Evolutionary conservation across 1,140 invertebrate species (phyloP), one percentile per base, ranked within the genome.

Genomic region (Popillia japonica): DNA sequence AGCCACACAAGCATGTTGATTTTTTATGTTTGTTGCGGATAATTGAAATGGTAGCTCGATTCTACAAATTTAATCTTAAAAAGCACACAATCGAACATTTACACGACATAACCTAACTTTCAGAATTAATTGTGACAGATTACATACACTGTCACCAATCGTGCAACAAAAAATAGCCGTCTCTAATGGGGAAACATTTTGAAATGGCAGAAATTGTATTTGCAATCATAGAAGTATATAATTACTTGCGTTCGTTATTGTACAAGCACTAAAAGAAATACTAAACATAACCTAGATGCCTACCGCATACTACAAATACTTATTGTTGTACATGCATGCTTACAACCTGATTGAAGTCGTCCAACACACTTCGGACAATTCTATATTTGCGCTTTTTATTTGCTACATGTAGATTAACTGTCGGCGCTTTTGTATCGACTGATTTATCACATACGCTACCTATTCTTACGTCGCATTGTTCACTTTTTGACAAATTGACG

Each of bases 351-450:
- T 68, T 68, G 9, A 68, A 68, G 61, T 14, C 61, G 61, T 14
- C 61, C 61, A 11, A 68, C 20, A 27, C 17, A 22, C 22, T 68
- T 34, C 61, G 7, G 9, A 23, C 22, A 22, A 68, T 27, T 68
- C 11, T 20, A 68, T 68, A 68, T 68, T 68, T 68, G 61, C 22
- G 27, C 8, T 34, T 68, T 68, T 68, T 68, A 27, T 68, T 68
- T 68, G 6, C 0, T 68, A 27, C 7, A 68, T 68, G 61, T 20
- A 68, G 27, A 68, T 68, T 68, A 68, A 8, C 22, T 68, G 61
- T 68, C 22, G 61, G 61, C 27, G 27, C 61, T 23, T 64, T 68
- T 68, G 61, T 23, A 68, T 27, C 7, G 22, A 7, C 61, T 22
- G 61, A 68, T 68, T 68, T 68, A 68, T 68, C 61, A 68, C 22